Evolutionary conservation across 2,797 vertebrate species (phyloP), one percentile per base, ranked within the genome.

Genomic region (Gallinago solitaria): DNA sequence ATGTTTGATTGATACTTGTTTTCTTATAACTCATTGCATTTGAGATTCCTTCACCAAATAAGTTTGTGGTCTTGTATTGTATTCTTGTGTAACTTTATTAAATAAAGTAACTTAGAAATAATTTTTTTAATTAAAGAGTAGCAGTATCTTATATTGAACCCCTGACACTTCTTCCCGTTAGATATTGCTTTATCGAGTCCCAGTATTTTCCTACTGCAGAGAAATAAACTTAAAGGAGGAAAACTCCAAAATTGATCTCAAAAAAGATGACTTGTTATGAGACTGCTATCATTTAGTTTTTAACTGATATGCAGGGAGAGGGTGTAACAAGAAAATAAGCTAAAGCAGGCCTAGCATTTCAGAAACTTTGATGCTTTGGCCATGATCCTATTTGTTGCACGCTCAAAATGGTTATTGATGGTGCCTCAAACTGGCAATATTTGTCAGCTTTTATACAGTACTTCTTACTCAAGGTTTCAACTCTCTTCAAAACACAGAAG

Each of bases 1-100:
- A 30, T 76, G 87, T 90, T 94, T 97, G 83, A 94, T 94, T 89
- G 90, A 41, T 80, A 83, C 57, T 87, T 93, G 43, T 76, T 94
- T 96, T 78, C 70, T 76, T 56, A 7, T 37, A 70, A 84, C 56
- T 56, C 50, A 47, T 35, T 75, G 33, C 59, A 18, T 71, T 87
- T 85, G 68, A 77, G 19, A 59, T 53, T 48, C 17, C 5, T 70
- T 50, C 48, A 45, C 74, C n/a, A 78, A 92, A 59, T 45, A 70
- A 87, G 56, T 21, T 7, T 89, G 27, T 70, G 41, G 15, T 33
- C 19, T 79, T 75, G 41, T 21, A 6, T 3, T 28, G 12, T 83
- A 23, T 51, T 30, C 14, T 19, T 48, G 11, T 10, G 9, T 50
- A 48, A 59, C 64, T 47, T 3, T 65, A 51, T 86, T 95, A 91